Conservation (phyloP, 2,797 vertebrate genomes). For the Phataginus tetradactyla region DNA sequence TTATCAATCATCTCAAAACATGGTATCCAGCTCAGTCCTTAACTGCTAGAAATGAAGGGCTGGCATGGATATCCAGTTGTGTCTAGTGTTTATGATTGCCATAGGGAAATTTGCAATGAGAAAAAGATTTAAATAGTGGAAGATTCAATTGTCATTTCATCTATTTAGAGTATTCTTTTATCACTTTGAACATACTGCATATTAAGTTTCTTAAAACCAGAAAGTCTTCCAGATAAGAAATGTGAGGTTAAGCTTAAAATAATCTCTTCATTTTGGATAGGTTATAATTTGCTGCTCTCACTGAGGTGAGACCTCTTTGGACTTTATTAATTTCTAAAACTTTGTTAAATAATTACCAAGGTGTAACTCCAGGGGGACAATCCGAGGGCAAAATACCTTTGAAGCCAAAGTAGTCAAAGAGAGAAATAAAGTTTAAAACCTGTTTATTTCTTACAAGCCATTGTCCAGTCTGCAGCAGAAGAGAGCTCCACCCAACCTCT, state of each 20-base stretch:
- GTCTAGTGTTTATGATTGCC: background rate
- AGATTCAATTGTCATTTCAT: conserved; percentile 34
- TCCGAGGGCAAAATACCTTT: no score
- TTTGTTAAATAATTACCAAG: conserved; percentile 14
- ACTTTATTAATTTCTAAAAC: conserved; percentile 28
- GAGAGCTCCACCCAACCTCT: no score
- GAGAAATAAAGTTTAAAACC: no score
- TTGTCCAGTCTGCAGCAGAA: no score
- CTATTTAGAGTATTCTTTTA: background rate
- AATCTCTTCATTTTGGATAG: conserved; percentile 27
- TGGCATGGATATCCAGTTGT: background rate
- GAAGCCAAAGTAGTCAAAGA: no score
- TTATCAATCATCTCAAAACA: background rate
- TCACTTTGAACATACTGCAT: background rate
- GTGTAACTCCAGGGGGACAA: background rate
- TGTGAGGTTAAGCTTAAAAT: conserved; percentile 32
- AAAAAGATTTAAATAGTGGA: background rate
- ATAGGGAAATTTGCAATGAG: background rate
- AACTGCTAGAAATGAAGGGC: background rate
- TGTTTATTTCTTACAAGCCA: no score
- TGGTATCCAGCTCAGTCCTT: background rate
- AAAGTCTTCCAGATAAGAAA: conserved; percentile 51
- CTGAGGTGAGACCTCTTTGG: background rate
- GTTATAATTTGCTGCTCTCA: conserved; percentile 9
- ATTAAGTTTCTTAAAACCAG: conserved; percentile 29